phyloP scores from a whole-genome alignment of 2,888 invertebrate species.

The Notodonta ziczac region DNA sequence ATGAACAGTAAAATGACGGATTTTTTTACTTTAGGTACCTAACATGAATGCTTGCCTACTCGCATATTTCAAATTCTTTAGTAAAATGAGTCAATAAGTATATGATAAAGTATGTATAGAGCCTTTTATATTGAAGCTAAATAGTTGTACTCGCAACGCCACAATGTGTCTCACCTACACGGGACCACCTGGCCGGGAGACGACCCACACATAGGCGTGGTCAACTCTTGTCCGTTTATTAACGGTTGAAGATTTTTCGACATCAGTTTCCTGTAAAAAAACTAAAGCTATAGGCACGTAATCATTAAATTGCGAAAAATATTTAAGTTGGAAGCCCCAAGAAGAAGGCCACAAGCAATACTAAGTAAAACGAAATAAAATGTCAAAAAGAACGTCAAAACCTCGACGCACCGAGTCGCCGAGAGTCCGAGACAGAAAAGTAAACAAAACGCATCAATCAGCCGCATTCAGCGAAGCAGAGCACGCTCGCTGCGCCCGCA shows the following conservation, averaged over 20 bases:
- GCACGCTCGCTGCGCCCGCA: slow-evolving; percentile 34
- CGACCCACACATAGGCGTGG: slow-evolving; percentile 28
- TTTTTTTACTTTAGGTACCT: too few relatives aligned
- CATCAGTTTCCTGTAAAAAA: too few relatives aligned
- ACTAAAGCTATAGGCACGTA: too few relatives aligned
- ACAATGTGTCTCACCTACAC: slow-evolving; percentile 35
- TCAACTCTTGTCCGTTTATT: slow-evolving; percentile 7
- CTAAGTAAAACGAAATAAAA: slow-evolving; percentile 40
- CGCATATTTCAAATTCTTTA: too few relatives aligned
- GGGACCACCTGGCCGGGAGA: slow-evolving; percentile 33
- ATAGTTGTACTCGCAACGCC: slow-evolving; percentile 24
- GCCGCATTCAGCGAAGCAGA: slow-evolving; percentile 38
- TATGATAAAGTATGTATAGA: not conserved
- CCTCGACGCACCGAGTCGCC: slow-evolving; percentile 33
- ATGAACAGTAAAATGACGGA: too few relatives aligned
- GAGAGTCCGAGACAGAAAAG: slow-evolving; percentile 50
- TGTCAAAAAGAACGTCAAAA: slow-evolving; percentile 40
- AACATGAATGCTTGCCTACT: too few relatives aligned
- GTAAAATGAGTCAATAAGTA: not conserved
- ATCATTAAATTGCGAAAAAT: not conserved
- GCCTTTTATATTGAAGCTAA: slow-evolving; percentile 4
- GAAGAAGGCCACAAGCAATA: slow-evolving; percentile 33
- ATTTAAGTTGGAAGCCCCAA: slow-evolving; percentile 31
- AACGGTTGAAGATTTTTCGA: too few relatives aligned
- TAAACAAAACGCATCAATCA: slow-evolving; percentile 68